phyloP scores from a whole-genome alignment of 2,888 invertebrate genomes.

The Leucania comma region DNA sequence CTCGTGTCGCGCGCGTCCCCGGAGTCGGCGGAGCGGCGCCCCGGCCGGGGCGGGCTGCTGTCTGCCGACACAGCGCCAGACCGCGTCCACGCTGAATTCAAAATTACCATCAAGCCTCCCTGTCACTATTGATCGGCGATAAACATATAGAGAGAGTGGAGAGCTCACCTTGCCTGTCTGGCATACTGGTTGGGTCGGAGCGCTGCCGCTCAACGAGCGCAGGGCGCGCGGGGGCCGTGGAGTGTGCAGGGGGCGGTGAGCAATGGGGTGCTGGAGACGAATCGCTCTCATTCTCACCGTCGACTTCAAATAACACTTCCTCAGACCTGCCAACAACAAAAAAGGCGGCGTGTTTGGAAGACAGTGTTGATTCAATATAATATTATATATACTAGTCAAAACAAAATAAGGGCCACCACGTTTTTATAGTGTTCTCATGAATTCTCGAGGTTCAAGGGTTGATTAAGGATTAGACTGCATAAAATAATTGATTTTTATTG shows the following conservation, averaged over 20 bases:
- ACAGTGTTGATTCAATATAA: too few relatives aligned
- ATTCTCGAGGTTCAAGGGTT: too few relatives aligned
- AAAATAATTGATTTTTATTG: too few relatives aligned
- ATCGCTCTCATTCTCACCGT: conserved; percentile 79
- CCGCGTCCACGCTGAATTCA: conserved; percentile 71
- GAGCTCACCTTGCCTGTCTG: conserved; percentile 39
- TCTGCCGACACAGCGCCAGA: conserved; percentile 81
- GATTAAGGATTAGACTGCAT: too few relatives aligned
- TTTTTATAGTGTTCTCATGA: too few relatives aligned
- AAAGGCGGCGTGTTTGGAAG: background rate
- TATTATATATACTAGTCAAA: too few relatives aligned
- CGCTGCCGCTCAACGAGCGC: conserved; percentile 52
- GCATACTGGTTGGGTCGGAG: conserved; percentile 46
- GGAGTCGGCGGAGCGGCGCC: conserved; percentile 67
- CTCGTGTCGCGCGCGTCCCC: conserved; percentile 67
- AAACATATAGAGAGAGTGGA: background rate
- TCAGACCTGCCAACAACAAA: conserved; percentile 71
- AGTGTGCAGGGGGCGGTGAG: conserved; percentile 48
- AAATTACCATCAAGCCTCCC: conserved; percentile 19
- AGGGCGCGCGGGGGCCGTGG: conserved; percentile 45
- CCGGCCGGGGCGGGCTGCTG: conserved; percentile 76
- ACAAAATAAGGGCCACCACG: too few relatives aligned
- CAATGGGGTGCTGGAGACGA: conserved; percentile 57
- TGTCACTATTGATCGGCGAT: background rate
- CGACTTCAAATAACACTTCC: conserved; percentile 80